Percentiles rank a stretch among this genome's conserved stretches.
Conservation (phyloP, 2,888 invertebrate genomes). For the Peribatodes rhomboidaria region DNA sequence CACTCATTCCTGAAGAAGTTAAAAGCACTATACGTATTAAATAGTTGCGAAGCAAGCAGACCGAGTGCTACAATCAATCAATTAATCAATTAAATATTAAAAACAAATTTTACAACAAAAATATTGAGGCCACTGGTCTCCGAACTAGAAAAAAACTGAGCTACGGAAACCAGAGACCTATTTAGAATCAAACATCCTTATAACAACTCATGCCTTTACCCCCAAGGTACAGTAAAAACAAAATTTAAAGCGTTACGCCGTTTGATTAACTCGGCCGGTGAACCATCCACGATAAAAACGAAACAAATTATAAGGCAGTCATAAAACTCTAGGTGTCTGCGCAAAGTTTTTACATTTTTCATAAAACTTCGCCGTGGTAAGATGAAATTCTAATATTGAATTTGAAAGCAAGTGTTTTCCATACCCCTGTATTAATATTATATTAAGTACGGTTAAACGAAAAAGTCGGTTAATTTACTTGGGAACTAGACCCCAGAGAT, state of each 20-base stretch:
- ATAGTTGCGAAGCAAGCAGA: too few species aligned
- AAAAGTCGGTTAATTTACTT: constrained; percentile 25
- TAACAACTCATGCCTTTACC: not conserved
- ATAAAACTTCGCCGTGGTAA: constrained; percentile 80
- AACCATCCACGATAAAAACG: constrained; percentile 75
- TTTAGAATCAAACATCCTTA: not conserved
- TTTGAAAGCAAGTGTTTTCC: constrained; percentile 79
- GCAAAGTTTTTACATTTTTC: constrained; percentile 84
- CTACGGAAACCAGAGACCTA: too few species aligned
- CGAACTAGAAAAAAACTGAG: too few species aligned
- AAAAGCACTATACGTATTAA: too few species aligned
- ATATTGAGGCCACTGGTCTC: too few species aligned
- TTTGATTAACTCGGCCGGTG: constrained; percentile 67
- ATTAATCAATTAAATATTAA: too few species aligned
- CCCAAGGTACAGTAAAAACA: constrained; percentile 21
- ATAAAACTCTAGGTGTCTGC: constrained; percentile 84
- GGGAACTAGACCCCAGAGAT: constrained; percentile 8
- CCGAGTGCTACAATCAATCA: too few species aligned
- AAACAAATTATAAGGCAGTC: constrained; percentile 84
- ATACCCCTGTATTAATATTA: constrained; percentile 38
- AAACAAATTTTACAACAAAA: too few species aligned
- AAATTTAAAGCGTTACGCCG: constrained; percentile 59
- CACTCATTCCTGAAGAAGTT: too few species aligned
- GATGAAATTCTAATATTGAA: constrained; percentile 85
- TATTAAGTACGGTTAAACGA: constrained; percentile 26